Conservation (phyloP, 1,140 invertebrate genomes). For the Cotesia chilonis region DNA sequence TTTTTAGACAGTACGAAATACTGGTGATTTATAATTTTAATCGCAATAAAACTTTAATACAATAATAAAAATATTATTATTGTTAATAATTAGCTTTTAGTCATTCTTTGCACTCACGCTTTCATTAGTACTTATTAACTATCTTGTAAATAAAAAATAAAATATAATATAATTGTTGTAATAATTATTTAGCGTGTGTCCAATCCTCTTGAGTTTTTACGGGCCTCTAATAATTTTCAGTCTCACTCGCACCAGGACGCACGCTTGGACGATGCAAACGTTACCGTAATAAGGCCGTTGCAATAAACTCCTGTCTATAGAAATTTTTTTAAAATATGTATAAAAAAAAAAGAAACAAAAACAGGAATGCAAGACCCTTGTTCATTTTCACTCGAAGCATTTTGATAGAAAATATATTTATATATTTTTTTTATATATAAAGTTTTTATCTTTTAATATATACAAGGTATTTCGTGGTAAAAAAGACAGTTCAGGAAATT, state of each 20-base stretch:
- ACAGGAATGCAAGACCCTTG: constrained; percentile 51
- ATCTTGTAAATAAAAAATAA: constrained; percentile 21
- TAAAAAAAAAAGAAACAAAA: constrained; percentile 40
- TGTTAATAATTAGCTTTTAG: constrained; percentile 7
- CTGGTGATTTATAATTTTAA: constrained; percentile 50
- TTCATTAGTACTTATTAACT: neutral
- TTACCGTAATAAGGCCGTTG: constrained; percentile 29
- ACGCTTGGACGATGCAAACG: constrained; percentile 44
- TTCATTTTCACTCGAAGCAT: constrained; percentile 56
- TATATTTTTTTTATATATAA: constrained; percentile 5
- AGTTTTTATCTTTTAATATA: too few species aligned
- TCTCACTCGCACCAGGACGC: constrained; percentile 55
- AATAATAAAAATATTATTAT: constrained; percentile 34
- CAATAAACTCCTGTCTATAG: constrained; percentile 48
- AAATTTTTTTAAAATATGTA: neutral
- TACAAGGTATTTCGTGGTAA: too few species aligned
- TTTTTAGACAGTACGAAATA: constrained; percentile 56
- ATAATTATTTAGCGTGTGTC: constrained; percentile 20
- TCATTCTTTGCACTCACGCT: neutral
- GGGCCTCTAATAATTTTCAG: constrained; percentile 50
- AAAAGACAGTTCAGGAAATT: too few species aligned
- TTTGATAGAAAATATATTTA: constrained; percentile 52
- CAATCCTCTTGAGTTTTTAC: constrained; percentile 26
- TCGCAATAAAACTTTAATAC: constrained; percentile 26
- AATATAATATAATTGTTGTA: too few species aligned